Evolutionary conservation across 2,888 invertebrate species (phyloP).

Genomic region (Eristalis intricaria): DNA sequence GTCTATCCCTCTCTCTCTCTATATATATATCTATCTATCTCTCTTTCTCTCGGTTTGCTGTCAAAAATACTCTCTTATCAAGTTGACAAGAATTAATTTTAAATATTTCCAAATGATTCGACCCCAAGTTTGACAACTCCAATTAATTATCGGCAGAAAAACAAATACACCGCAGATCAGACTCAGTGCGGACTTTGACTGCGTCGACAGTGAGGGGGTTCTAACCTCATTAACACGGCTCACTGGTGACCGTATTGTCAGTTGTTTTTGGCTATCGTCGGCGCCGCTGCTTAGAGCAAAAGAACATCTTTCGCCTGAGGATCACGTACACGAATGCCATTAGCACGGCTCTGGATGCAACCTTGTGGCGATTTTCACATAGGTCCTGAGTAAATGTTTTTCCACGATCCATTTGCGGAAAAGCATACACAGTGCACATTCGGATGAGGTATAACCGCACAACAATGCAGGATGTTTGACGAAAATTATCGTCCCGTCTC

Average conservation of each 20-base stretch:
- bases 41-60: constrained; percentile 49
- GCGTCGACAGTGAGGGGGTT: background rate
- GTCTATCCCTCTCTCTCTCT: constrained; percentile 15
- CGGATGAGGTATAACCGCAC: constrained; percentile 30
- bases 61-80: constrained; percentile 47
- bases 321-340: constrained; percentile 12
- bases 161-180: constrained; percentile 1
- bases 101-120: constrained; percentile 60
- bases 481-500: constrained; percentile 28
- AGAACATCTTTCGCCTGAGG: background rate
- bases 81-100: constrained; percentile 3
- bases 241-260: background rate
- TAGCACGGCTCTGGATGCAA: constrained; percentile 18
- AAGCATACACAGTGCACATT: background rate
- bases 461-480: constrained; percentile 51
- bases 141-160: constrained; percentile 15
- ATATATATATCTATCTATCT: background rate
- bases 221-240: constrained; percentile 8
- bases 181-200: background rate
- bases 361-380: constrained; percentile 20
- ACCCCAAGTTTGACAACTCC: constrained; percentile 46
- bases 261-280: constrained; percentile 4
- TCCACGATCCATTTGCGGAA: background rate
- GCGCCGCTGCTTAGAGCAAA: background rate
- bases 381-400: constrained; percentile 59